Base-by-base conservation (phyloP, 2,888 invertebrate species). In the Tuberolachnus salignus region DNA sequence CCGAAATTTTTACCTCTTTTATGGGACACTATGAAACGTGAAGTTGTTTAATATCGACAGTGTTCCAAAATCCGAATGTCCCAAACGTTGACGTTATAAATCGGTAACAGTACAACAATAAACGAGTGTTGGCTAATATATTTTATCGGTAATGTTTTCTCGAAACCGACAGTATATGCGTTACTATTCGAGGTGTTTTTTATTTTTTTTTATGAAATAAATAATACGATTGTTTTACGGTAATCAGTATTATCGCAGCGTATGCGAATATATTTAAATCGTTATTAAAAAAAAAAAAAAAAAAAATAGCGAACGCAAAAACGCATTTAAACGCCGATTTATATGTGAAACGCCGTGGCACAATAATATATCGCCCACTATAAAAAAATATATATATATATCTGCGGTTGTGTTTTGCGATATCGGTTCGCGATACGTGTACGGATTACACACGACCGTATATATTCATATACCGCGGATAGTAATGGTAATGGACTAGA, bases 401-500 rank as follows among this genome's bases (percentile, higher is more conserved):
- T 26, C 6, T 16, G n/a, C n/a, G 44, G 73, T 74, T 63, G 34
- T 34, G 34, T 34, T 42, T 73, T 73, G 51, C 23, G 73, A 53
- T 72, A 51, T 51, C 61, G 21, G 51, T 14, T 61, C 9, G 63
- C 13, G 63, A 64, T 64, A 74, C 73, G 73, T 74, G 73, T 64
- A 53, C 23, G 64, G 63, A 74, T 74, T 74, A 74, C 73, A 16
- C 63, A 74, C 64, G 63, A 74, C 73, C 73, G 53, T 74, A 69
- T 34, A n/a, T 61, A 70, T 64, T 64, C 57, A 49, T 46, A 51
- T 49, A 34, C 72, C 34, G 61, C 34, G 34, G 34, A 34, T 34
- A 34, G 34, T 34, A 34, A 49, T 14, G 49, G 61, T 55, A 70
- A 55, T 55, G 70, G 70, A 44, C 70, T 57, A 42, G 70, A 57